phyloP scores from a whole-genome alignment of 1,140 invertebrate genomes.

The Paramacrobiotus metropolitanus region DNA sequence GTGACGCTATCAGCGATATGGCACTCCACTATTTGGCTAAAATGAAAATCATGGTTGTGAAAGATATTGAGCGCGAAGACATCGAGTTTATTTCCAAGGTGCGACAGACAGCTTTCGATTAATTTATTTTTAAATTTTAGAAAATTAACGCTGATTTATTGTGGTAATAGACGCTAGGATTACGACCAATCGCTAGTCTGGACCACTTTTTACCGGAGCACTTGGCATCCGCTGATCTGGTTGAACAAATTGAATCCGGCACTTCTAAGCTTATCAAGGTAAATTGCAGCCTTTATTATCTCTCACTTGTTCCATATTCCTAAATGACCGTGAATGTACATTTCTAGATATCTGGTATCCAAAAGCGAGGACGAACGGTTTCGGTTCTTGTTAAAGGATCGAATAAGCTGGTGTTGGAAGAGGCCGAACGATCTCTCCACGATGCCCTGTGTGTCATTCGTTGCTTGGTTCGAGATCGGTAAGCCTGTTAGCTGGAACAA shows the following conservation, averaged over 20 bases:
- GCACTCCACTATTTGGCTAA: conserved; percentile 95
- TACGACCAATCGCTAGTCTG: conserved; percentile 85
- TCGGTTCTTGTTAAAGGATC: conserved; percentile 81
- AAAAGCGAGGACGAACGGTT: conserved; percentile 64
- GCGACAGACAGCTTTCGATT: no score
- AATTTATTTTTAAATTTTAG: conserved; percentile 9
- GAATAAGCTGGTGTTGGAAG: conserved; percentile 83
- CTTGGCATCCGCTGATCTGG: conserved; percentile 69
- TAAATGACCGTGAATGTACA: conserved; percentile 6
- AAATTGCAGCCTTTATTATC: conserved; percentile 6
- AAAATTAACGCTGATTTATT: conserved; percentile 6
- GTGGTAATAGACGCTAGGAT: conserved; percentile 44
- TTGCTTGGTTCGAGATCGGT: conserved; percentile 75
- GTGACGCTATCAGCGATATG: conserved; percentile 84
- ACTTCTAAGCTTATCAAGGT: conserved; percentile 80
- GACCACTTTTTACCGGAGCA: conserved; percentile 88
- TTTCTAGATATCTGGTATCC: conserved; percentile 55
- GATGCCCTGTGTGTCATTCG: conserved; percentile 94
- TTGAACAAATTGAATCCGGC: conserved; percentile 76
- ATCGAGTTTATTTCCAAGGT: conserved; percentile 87
- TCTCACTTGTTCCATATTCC: neutral
- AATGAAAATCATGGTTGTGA: conserved; percentile 95
- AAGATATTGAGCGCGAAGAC: conserved; percentile 91
- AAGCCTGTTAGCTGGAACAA: no score
- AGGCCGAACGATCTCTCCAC: conserved; percentile 79